Evolutionary conservation across 2,888 invertebrate genomes (phyloP), one percentile per base, ranked within the genome.

Genomic region (Corythucha ciliata): DNA sequence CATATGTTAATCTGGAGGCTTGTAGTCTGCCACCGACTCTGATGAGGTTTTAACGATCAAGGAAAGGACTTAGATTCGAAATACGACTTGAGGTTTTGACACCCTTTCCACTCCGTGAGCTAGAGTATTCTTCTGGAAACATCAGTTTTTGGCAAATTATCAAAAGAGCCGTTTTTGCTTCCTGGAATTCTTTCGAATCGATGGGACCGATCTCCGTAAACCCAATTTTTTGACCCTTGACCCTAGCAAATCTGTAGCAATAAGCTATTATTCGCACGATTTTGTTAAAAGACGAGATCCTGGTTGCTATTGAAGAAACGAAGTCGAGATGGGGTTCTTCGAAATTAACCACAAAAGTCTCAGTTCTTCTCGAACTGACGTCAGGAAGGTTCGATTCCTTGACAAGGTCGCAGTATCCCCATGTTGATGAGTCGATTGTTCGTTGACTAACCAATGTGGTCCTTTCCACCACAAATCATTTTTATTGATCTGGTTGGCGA

Each of bases 381-480:
- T 10, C 8, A 29, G 36, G 36, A 14, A 36, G 7, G 10, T 36
- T 16, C 14, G 10, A 12, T 8, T 36, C 36, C 7, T 14, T 7
- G 14, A 36, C 14, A n/a, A 16, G 7, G 7, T 8, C 36, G 14
- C 10, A 12, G 8, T 7, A 12, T 20, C 18, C 6, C 6, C 20
- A 22, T n/a, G n/a, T n/a, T n/a, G 14, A 12, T 20, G 2, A 16
- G 21, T 25, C 7, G 40, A 25, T 7, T 24, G 24, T 22, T 40
- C 40, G 2, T 40, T 21, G 25, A 6, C 3, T 10, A 44, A 7
- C 44, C 44, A 44, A 10, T 18, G n/a, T 14, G 44, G 44, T 2
- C 44, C 44, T 5, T 29, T 21, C 22, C 22, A 44, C 44, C 44
- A 33, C 2, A 44, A n/a, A 24, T 29, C 21, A 18, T n/a, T 18